Conservation (phyloP, 2,113 vertebrate species). For the Cyanistes caeruleus region DNA sequence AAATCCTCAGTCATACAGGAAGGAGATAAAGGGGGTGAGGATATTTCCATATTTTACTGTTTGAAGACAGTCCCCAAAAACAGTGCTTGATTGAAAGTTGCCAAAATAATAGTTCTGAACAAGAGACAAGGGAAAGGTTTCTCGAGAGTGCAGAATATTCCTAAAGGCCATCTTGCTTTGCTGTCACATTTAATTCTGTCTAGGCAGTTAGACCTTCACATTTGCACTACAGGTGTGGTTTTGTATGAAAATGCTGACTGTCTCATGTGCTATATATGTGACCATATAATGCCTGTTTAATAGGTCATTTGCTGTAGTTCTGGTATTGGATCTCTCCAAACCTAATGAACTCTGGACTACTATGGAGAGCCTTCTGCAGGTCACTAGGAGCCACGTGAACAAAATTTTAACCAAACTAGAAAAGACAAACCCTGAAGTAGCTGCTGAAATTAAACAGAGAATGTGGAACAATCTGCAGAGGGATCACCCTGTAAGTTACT, state of each 20-base stretch:
- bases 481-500: slow-evolving; percentile 88
- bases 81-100: not conserved
- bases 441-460: slow-evolving; percentile 76
- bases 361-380: slow-evolving; percentile 87
- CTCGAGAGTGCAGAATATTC: not conserved
- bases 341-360: slow-evolving; percentile 89
- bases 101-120: not conserved
- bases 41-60: not conserved
- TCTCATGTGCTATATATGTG: not conserved
- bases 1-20: not conserved
- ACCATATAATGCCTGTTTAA: slow-evolving; percentile 7
- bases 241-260: not conserved
- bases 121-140: not conserved
- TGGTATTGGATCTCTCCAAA: slow-evolving; percentile 91
- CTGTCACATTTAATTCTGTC: not conserved
- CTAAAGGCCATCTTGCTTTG: not conserved
- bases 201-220: not conserved
- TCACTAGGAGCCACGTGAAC: slow-evolving; percentile 80
- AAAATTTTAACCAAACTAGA: slow-evolving; percentile 78
- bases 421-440: slow-evolving; percentile 75
- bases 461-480: slow-evolving; percentile 78
- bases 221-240: not conserved
- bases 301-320: slow-evolving; percentile 87
- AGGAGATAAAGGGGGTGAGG: not conserved
- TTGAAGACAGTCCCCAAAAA: not conserved